These are phyloP conservation scores for Drosophila atroscutellata DNA, from an alignment of 2,888 invertebrate species.

Conservation along the genomic window DNA sequence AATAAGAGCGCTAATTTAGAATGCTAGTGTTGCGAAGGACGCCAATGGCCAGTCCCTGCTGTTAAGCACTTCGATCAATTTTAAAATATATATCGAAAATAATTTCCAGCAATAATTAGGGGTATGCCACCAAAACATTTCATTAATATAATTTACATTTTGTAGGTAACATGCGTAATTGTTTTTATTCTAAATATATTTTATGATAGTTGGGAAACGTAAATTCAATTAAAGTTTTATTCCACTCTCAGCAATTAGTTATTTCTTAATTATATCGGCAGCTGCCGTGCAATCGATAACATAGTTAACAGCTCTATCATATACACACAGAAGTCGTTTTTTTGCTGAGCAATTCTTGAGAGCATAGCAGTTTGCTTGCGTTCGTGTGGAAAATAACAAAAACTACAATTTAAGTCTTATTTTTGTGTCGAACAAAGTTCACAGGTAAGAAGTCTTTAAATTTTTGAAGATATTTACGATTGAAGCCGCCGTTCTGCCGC, in stretches of 20 bases:
- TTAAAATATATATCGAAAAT: neutral
- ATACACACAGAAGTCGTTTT: constrained; percentile 38
- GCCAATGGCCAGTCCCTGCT: neutral
- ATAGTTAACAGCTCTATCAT: constrained; percentile 14
- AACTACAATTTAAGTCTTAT: constrained; percentile 11
- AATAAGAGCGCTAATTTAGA: constrained; percentile 42
- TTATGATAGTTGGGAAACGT: neutral
- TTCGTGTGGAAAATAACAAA: constrained; percentile 6
- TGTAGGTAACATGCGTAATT: neutral
- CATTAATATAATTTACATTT: neutral
- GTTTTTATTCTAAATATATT: neutral
- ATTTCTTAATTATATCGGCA: neutral
- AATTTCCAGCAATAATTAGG: neutral
- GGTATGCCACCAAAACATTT: neutral
- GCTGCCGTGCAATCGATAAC: constrained; percentile 13
- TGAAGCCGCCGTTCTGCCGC: constrained; percentile 47
- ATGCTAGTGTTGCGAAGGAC: constrained; percentile 39
- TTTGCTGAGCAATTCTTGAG: constrained; percentile 23
- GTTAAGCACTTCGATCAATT: neutral
- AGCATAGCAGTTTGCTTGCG: constrained; percentile 8
- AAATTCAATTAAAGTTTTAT: neutral
- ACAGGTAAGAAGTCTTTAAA: constrained; percentile 67
- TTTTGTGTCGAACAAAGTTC: constrained; percentile 30
- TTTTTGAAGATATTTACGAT: constrained; percentile 21
- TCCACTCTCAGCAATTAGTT: neutral